Base-by-base conservation (phyloP, 2,888 invertebrate genomes). In the Cotesia congregata region DNA sequence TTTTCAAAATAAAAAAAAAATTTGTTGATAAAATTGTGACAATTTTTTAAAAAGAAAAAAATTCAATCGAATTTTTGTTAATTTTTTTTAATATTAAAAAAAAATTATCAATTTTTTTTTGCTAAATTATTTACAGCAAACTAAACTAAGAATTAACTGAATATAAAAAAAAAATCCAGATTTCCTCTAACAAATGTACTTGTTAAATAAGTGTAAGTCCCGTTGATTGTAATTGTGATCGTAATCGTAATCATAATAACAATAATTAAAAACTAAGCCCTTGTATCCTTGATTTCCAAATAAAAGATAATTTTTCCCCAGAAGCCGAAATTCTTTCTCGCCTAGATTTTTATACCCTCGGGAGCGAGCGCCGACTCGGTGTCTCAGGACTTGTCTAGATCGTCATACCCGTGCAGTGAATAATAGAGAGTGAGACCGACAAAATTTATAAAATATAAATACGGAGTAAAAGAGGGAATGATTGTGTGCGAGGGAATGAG, bases 301-400 rank as follows among this genome's bases (percentile, higher is more conserved):
- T 12, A 50, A 1, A 12, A 50, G 50, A 12, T 50, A 50, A 50
- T 50, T 84, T 85, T 86, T 83, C 84, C 83, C 82, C 75, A 9
- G 39, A 74, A 9, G 7, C 65, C 77, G 3, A 77, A 72, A 77
- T 30, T 30, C 3, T 30, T 30, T 30, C 30, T 30, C 30, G 30
- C 83, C 50, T 2, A 50, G 50, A 50, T 7, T 50, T 50, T 50
- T 81, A 84, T 85, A 87, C 86, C 85, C 86, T 86, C 86, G 86
- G 88, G 87, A 87, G 85, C 84, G 82, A 72, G 78, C 76, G 77
- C 59, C 74, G 80, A 76, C 75, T 79, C 79, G 82, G 83, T 84
- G 82, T 87, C 86, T 86, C 87, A 86, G 84, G 83, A 83, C 80
- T 70, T 74, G 61, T 60, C 60, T 61, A 64, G 62, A 61, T 75